Evolutionary conservation across 2,113 vertebrate genomes (phyloP).

Genomic region (Xiphias gladius): DNA sequence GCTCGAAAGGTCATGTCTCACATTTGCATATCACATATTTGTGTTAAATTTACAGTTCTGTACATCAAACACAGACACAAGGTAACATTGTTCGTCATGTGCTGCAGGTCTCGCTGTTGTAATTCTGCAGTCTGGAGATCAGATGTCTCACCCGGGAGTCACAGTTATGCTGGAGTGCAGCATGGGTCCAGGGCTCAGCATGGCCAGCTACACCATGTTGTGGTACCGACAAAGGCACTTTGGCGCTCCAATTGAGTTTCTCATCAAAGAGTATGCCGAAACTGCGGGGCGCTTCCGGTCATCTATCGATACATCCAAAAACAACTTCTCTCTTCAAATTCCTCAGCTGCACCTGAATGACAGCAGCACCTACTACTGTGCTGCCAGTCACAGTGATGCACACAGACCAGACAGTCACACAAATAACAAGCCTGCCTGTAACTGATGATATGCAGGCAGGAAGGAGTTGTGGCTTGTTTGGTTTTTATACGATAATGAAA

Average conservation of each 20-base stretch:
- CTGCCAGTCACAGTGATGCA: constrained; percentile 76
- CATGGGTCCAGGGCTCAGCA: constrained; percentile 53
- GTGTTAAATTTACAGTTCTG: neutral
- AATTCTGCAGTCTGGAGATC: constrained; percentile 65
- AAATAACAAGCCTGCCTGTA: constrained; percentile 55
- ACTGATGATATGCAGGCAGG: constrained; percentile 7
- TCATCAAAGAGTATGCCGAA: constrained; percentile 58
- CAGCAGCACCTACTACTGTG: constrained; percentile 78
- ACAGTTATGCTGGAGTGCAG: constrained; percentile 61
- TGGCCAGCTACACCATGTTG: constrained; percentile 72
- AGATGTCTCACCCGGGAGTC: neutral
- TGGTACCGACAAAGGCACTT: constrained; percentile 72
- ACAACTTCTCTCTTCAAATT: constrained; percentile 72
- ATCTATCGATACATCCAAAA: neutral
- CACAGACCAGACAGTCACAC: constrained; percentile 44
- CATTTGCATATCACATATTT: neutral
- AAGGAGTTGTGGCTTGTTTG: constrained; percentile 45
- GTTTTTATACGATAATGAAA: neutral
- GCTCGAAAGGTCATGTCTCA: neutral
- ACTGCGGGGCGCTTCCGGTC: neutral
- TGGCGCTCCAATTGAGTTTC: constrained; percentile 39
- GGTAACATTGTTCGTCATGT: neutral
- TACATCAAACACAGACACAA: neutral
- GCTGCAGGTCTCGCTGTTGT: constrained; percentile 54
- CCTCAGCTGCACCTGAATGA: constrained; percentile 53